Percentiles rank a stretch among this genome's conserved stretches.
Evolutionary conservation across 2,113 vertebrate species (phyloP).

Genomic region (Oncorhynchus kisutch): DNA sequence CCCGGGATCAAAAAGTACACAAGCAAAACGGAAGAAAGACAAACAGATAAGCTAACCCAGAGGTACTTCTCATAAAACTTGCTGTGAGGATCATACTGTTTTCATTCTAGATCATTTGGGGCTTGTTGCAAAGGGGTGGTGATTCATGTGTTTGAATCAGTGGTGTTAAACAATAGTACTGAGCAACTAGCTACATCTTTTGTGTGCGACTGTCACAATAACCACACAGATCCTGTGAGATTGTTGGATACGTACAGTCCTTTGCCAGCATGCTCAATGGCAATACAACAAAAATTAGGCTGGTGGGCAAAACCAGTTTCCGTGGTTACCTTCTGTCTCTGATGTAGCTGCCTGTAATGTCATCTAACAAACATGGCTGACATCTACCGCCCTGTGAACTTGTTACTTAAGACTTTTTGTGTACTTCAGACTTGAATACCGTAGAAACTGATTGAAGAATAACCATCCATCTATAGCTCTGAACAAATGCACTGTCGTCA

Average conservation of each 20-base stretch:
- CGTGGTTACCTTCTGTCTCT: slow-evolving; percentile 22
- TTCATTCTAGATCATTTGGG: not conserved
- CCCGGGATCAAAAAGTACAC: not conserved
- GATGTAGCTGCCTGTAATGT: not conserved
- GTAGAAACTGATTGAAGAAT: not conserved
- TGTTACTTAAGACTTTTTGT: no score
- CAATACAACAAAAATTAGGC: not conserved
- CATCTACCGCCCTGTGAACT: not conserved
- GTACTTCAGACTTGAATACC: no score
- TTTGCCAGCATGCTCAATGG: not conserved
- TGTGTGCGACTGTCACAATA: not conserved
- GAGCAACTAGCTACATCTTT: not conserved
- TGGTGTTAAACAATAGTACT: not conserved
- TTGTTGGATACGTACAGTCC: not conserved
- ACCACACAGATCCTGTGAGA: not conserved
- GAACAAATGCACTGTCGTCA: not conserved
- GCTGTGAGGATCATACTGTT: not conserved
- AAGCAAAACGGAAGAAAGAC: not conserved
- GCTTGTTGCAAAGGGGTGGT: not conserved
- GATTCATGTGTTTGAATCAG: not conserved
- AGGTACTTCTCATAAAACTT: not conserved
- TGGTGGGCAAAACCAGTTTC: slow-evolving; percentile 26
- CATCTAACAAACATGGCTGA: not conserved
- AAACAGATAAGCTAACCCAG: not conserved
- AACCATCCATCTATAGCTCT: not conserved